Evolutionary conservation across 2,797 vertebrate genomes (phyloP).

Genomic region (Gouania willdenowi): DNA sequence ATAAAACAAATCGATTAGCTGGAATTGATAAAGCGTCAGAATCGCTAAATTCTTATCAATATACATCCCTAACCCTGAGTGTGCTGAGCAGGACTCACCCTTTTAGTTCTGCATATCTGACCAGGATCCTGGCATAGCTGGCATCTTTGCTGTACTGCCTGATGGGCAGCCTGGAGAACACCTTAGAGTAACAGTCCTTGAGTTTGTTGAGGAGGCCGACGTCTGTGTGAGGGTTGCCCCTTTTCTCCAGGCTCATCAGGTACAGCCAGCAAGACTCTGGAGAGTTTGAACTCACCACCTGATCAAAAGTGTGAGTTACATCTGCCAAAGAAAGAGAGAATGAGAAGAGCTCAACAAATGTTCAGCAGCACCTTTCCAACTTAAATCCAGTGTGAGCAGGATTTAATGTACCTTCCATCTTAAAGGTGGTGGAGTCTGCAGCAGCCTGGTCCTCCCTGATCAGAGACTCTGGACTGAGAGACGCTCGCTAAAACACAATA

Average conservation of each 20-base stretch:
- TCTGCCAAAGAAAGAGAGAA: constrained; percentile 64
- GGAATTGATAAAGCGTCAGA: too few species aligned
- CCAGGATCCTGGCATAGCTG: constrained; percentile 89
- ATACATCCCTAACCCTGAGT: too few species aligned
- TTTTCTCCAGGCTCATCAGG: constrained; percentile 85
- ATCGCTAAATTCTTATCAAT: too few species aligned
- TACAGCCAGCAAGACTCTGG: constrained; percentile 86
- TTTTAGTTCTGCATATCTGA: constrained; percentile 92
- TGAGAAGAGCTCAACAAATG: neutral
- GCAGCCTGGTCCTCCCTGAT: constrained; percentile 67
- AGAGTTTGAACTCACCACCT: constrained; percentile 80
- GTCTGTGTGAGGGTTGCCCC: constrained; percentile 79
- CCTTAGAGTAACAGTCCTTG: constrained; percentile 85
- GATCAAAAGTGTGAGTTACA: constrained; percentile 83
- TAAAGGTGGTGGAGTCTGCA: constrained; percentile 70
- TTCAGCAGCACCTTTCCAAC: too few species aligned
- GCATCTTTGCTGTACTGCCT: constrained; percentile 83
- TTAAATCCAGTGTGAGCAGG: too few species aligned
- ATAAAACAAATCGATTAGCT: too few species aligned
- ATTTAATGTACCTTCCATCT: constrained; percentile 55
- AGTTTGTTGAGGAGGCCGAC: constrained; percentile 79
- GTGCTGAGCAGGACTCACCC: constrained; percentile 83
- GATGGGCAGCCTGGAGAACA: constrained; percentile 83
- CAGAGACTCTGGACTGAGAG: constrained; percentile 52
- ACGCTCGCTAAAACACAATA: constrained; percentile 51